phyloP scores from a whole-genome alignment of 2,888 invertebrate genomes.

The Zhuqinia jingwanae region DNA sequence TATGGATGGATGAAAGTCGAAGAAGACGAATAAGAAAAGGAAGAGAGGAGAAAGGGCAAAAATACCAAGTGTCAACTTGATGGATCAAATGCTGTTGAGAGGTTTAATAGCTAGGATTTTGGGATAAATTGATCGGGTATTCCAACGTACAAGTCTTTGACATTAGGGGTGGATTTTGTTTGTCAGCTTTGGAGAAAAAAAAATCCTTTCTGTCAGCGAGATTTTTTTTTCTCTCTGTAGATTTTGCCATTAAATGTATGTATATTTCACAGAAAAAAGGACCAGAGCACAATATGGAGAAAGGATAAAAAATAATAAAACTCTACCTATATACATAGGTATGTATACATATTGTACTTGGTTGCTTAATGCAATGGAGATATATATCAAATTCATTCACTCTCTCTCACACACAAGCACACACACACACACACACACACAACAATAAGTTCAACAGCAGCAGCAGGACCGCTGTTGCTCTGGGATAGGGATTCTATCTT shows the following conservation, averaged over 20 bases:
- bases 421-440: not conserved
- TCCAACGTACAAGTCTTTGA: conserved; percentile 69
- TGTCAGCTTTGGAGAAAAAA: conserved; percentile 55
- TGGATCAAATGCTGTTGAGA: conserved; percentile 70
- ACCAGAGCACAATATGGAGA: not conserved
- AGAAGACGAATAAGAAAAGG: conserved; percentile 47
- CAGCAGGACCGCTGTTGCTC: conserved; percentile 10
- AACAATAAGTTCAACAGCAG: not conserved
- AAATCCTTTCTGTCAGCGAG: conserved; percentile 65
- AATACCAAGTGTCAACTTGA: conserved; percentile 71
- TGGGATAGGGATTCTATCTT: conserved; percentile 25
- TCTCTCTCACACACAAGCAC: conserved; percentile 1
- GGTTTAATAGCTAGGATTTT: conserved; percentile 70
- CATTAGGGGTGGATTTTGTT: conserved; percentile 70
- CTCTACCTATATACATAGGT: too few relatives aligned
- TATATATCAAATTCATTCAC: conserved; percentile 33
- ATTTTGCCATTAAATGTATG: conserved; percentile 29
- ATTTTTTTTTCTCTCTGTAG: conserved; percentile 60
- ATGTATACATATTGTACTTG: not conserved
- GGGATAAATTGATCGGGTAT: conserved; percentile 72
- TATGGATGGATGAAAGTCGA: conserved; percentile 4
- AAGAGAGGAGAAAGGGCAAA: conserved; percentile 56
- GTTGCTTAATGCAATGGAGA: conserved; percentile 37
- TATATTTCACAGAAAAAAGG: not conserved
- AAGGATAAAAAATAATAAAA: conserved; percentile 15